A percentile compares a stretch with the other conserved stretches of the same genome.
phyloP scores from a whole-genome alignment of 2,797 vertebrate genomes.

The Eulemur coronatus region DNA sequence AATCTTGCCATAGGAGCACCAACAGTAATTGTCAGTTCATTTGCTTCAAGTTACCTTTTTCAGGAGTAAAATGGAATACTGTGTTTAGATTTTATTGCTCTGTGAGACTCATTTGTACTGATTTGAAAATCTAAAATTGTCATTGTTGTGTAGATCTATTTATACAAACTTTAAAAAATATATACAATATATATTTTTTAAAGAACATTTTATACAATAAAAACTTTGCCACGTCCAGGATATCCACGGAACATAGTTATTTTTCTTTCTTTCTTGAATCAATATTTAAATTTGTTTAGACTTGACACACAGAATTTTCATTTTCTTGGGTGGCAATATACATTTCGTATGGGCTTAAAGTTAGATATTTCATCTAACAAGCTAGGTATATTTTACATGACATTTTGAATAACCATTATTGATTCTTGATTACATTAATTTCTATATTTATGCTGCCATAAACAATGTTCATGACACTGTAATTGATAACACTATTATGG shows the following conservation, averaged over 20 bases:
- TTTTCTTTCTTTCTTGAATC: constrained; percentile 51
- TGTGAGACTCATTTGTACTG: background rate
- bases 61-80: background rate
- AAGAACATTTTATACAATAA: constrained; percentile 52
- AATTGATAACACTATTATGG: constrained; percentile 77
- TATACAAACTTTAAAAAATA: background rate
- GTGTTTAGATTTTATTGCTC: background rate
- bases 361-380: constrained; percentile 61
- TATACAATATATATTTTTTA: constrained; percentile 35
- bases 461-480: constrained; percentile 72
- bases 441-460: constrained; percentile 72
- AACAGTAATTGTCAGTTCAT: background rate
- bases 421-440: constrained; percentile 74
- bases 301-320: background rate
- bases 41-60: background rate
- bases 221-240: constrained; percentile 36
- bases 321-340: constrained; percentile 30
- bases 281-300: constrained; percentile 60
- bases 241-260: background rate
- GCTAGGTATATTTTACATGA: constrained; percentile 50
- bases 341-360: constrained; percentile 42
- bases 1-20: background rate
- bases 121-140: constrained; percentile 33
- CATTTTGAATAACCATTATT: constrained; percentile 71
- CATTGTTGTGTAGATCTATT: background rate